phyloP scores from a whole-genome alignment of 2,113 vertebrate genomes.

The Verasper variegatus region DNA sequence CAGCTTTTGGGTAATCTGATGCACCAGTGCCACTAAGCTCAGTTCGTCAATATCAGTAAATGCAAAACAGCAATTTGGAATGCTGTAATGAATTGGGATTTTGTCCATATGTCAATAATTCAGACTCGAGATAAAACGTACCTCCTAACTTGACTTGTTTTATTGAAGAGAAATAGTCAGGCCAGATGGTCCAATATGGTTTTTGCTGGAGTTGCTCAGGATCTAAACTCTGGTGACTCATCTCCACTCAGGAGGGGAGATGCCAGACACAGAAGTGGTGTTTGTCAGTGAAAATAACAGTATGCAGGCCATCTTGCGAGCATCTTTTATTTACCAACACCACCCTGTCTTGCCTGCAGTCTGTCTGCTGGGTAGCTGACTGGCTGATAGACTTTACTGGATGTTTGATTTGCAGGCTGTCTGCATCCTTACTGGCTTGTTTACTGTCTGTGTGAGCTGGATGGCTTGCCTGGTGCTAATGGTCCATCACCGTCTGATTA shows the following conservation, averaged over 20 bases:
- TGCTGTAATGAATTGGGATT: background rate
- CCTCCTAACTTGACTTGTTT: constrained; percentile 18
- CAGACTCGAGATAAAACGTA: background rate
- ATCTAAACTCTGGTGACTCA: constrained; percentile 75
- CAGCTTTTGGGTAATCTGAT: constrained; percentile 16
- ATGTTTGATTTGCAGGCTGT: constrained; percentile 59
- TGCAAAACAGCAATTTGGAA: background rate
- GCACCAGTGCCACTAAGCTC: constrained; percentile 11
- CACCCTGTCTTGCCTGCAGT: constrained; percentile 67
- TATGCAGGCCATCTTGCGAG: constrained; percentile 66
- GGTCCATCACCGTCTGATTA: constrained; percentile 19
- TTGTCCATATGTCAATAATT: background rate
- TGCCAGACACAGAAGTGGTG: constrained; percentile 70
- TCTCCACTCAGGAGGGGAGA: constrained; percentile 64
- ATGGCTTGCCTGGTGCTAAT: constrained; percentile 11
- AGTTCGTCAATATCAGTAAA: background rate
- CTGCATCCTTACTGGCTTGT: constrained; percentile 37
- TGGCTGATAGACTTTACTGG: constrained; percentile 47
- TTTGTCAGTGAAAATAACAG: constrained; percentile 75
- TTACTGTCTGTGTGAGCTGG: constrained; percentile 20
- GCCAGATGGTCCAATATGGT: constrained; percentile 56
- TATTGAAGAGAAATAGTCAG: constrained; percentile 40
- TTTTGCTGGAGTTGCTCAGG: constrained; percentile 58
- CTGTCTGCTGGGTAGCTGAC: constrained; percentile 49
- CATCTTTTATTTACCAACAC: constrained; percentile 79